Evolutionary conservation across 1,140 invertebrate genomes (phyloP), one percentile per base, ranked within the genome.

Genomic region (Drusus annulatus): DNA sequence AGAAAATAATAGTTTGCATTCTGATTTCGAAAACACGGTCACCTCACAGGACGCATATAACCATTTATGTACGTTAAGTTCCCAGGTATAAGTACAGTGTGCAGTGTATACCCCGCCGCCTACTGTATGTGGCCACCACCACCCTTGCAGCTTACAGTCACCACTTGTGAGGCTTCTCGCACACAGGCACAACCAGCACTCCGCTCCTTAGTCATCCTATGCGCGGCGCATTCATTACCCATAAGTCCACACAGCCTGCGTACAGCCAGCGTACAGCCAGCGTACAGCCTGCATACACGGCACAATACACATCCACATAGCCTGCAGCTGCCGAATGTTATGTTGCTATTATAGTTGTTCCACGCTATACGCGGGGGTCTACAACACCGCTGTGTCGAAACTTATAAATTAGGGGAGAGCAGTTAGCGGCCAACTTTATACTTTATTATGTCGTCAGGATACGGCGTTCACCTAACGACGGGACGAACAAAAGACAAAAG

Each of bases 371-470:
- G n/a, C n/a, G n/a, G n/a, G 36, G 36, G 13, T 45, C 36, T 45
- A 45, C 36, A 10, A 13, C 36, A 45, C 36, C 36, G 7, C 36
- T 45, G 36, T 13, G 36, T 7, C 36, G 0, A 45, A 45, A 45
- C 36, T 45, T 45, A 45, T 45, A 45, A 45, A 45, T 45, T 45
- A 28, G 60, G 60, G 60, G 60, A 21, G 60, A 17, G 36, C 15
- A 19, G 21, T 45, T 45, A 50, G 65, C 65, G 65, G 17, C 5
- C 65, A 10, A 17, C 36, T 45, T 45, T 45, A 45, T 45, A 45
- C 0, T 69, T 69, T 69, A 69, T 69, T 69, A 69, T 69, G 36
- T 69, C 65, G 51, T 50, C 65, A 69, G 31, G 31, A 69, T 50
- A 16, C 23, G 60, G 7, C 8, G 8, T 45, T 45, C 10, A 45